Percentiles rank a stretch among this genome's conserved stretches.
phyloP scores from a whole-genome alignment of 2,888 invertebrate genomes.

The Dicyrtoma fusca region DNA sequence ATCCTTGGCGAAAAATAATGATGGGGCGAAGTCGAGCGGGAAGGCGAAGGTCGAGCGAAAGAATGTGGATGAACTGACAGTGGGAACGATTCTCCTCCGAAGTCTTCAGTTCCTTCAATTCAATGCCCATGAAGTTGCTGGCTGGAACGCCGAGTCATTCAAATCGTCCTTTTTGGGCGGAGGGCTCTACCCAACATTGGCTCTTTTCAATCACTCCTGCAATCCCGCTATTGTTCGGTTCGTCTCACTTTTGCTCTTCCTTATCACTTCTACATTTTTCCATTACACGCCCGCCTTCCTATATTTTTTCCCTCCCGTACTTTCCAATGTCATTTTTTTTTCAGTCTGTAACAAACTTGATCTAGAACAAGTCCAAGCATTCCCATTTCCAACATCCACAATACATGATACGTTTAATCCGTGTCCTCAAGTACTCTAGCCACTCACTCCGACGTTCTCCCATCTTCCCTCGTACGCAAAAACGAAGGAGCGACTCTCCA shows the following conservation, averaged over 20 bases:
- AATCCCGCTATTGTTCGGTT: slow-evolving; percentile 76
- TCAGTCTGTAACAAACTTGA: too few species aligned
- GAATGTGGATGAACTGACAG: slow-evolving; percentile 15
- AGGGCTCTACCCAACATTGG: slow-evolving; percentile 72
- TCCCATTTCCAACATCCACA: too few species aligned
- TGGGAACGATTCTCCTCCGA: slow-evolving; percentile 27
- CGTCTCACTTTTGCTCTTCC: slow-evolving; percentile 34
- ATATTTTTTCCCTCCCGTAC: not conserved
- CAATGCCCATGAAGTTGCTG: slow-evolving; percentile 78
- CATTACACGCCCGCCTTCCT: slow-evolving; percentile 2
- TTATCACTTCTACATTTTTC: slow-evolving; percentile 17
- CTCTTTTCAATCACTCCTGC: slow-evolving; percentile 83
- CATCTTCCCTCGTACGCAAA: too few species aligned
- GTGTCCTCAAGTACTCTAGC: too few species aligned
- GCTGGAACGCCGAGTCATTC: slow-evolving; percentile 56
- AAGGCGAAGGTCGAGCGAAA: not conserved
- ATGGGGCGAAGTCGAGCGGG: not conserved
- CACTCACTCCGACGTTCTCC: too few species aligned
- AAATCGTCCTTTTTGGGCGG: slow-evolving; percentile 43
- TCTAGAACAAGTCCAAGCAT: too few species aligned
- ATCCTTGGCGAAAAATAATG: not conserved
- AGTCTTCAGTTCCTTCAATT: slow-evolving; percentile 68
- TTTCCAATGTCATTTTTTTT: not conserved
- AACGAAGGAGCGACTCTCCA: too few species aligned
- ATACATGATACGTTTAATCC: too few species aligned